Evolutionary conservation across 2,888 invertebrate species (phyloP).

Genomic region (Dioctria linearis): DNA sequence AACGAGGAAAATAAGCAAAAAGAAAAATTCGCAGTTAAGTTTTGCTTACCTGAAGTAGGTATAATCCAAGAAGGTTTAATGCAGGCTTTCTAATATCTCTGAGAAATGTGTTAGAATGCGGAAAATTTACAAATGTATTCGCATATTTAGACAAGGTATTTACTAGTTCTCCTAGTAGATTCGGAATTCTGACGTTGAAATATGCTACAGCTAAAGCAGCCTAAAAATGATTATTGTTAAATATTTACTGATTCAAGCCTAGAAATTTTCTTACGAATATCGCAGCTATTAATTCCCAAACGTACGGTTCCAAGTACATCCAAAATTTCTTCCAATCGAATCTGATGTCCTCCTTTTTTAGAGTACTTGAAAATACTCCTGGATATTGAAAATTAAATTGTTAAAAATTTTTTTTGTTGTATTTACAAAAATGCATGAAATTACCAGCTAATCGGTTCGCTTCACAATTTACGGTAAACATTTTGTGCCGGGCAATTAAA

Average conservation of each 20-base stretch:
- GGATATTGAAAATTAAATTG: not conserved
- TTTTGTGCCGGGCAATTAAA: constrained; percentile 62
- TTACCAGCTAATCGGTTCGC: constrained; percentile 65
- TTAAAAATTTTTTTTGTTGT: no score
- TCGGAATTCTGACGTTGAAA: constrained; percentile 91
- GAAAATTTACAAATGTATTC: constrained; percentile 71
- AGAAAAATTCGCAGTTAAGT: not conserved
- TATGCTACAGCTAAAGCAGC: constrained; percentile 90
- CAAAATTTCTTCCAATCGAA: constrained; percentile 88
- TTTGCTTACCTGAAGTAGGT: constrained; percentile 65
- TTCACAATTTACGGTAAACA: constrained; percentile 65
- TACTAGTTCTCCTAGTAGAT: constrained; percentile 85
- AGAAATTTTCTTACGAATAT: constrained; percentile 75
- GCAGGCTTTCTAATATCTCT: constrained; percentile 68
- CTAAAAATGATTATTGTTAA: constrained; percentile 72
- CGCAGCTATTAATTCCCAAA: constrained; percentile 83
- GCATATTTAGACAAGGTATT: constrained; percentile 80
- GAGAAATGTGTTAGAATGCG: constrained; percentile 67
- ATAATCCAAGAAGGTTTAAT: constrained; percentile 67
- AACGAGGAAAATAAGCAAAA: constrained; percentile 62
- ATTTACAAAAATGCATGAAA: not conserved
- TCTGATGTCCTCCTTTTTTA: constrained; percentile 72
- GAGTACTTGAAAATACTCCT: constrained; percentile 41
- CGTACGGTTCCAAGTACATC: constrained; percentile 81
- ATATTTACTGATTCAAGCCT: not conserved